Percentiles rank a stretch among this genome's conserved stretches.
Evolutionary conservation across 1,140 invertebrate species (phyloP).

Genomic region (Lepidurus arcticus): DNA sequence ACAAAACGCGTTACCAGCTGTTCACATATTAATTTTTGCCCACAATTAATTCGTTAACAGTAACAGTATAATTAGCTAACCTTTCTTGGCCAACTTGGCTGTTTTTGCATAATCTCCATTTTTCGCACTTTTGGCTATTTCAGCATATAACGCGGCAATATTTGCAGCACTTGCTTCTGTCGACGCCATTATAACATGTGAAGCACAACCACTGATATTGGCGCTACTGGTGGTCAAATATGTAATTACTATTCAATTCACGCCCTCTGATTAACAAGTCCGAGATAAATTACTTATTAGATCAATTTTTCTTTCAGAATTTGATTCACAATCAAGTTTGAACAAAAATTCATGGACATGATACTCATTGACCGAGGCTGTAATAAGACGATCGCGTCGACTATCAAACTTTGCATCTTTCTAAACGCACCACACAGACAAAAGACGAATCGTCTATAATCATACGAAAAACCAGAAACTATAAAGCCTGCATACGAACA

Average conservation of each 20-base stretch:
- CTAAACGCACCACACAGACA: neutral
- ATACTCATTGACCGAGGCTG: neutral
- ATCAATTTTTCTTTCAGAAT: no score
- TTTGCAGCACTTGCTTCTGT: slow-evolving; percentile 24
- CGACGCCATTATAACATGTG: neutral
- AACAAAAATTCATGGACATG: neutral
- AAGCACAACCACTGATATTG: neutral
- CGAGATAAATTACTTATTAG: no score
- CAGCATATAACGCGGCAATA: slow-evolving; percentile 56
- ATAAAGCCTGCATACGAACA: neutral
- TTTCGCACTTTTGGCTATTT: slow-evolving; percentile 77
- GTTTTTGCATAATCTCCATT: slow-evolving; percentile 83
- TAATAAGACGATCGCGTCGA: slow-evolving; percentile 15
- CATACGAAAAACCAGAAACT: neutral
- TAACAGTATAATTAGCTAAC: slow-evolving; percentile 51
- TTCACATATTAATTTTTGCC: neutral
- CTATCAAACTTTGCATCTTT: neutral
- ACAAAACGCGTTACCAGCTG: neutral
- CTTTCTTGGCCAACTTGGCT: slow-evolving; percentile 79
- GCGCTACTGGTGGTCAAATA: no score
- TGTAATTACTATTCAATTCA: no score
- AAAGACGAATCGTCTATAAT: neutral
- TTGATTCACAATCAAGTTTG: no score
- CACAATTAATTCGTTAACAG: neutral
- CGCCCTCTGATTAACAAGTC: no score